phyloP scores from a whole-genome alignment of 2,888 invertebrate species.

The Tetheella fluctuosa region DNA sequence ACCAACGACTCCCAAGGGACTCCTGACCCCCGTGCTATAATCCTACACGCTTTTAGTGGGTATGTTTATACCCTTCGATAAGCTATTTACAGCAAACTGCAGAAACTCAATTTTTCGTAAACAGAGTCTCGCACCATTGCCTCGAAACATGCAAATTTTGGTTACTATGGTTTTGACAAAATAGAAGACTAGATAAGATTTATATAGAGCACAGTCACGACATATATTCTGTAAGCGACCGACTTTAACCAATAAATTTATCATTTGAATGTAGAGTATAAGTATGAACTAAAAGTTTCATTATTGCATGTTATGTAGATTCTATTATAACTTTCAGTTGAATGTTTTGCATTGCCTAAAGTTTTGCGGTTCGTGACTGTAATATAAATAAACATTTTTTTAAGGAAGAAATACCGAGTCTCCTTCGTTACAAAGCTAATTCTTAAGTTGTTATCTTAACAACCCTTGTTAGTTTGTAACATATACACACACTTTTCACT shows the following conservation, averaged over 20 bases:
- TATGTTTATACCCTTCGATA: background rate
- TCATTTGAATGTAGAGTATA: background rate
- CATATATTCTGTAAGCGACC: background rate
- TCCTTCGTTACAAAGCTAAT: background rate
- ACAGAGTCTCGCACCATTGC: background rate
- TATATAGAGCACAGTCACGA: conserved; percentile 10
- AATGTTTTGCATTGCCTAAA: background rate
- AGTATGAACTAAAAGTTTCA: conserved; percentile 5
- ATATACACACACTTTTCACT: background rate
- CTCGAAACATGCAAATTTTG: conserved; percentile 5
- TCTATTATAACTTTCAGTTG: background rate
- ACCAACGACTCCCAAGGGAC: conserved; percentile 26
- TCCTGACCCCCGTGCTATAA: conserved; percentile 31
- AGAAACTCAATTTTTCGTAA: background rate
- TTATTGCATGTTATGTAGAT: background rate
- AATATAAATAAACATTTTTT: background rate
- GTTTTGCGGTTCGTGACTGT: conserved; percentile 1
- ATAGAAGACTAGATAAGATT: conserved; percentile 10
- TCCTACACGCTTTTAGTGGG: conserved; percentile 11
- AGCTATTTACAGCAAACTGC: conserved; percentile 2
- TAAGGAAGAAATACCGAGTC: background rate
- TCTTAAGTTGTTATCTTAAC: no score
- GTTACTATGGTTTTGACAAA: conserved; percentile 1
- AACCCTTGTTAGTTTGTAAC: background rate
- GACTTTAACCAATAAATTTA: conserved; percentile 7